These are phyloP conservation scores for Theocolax elegans DNA, from an alignment of 1,140 invertebrate genomes.

Conservation along the genomic window DNA sequence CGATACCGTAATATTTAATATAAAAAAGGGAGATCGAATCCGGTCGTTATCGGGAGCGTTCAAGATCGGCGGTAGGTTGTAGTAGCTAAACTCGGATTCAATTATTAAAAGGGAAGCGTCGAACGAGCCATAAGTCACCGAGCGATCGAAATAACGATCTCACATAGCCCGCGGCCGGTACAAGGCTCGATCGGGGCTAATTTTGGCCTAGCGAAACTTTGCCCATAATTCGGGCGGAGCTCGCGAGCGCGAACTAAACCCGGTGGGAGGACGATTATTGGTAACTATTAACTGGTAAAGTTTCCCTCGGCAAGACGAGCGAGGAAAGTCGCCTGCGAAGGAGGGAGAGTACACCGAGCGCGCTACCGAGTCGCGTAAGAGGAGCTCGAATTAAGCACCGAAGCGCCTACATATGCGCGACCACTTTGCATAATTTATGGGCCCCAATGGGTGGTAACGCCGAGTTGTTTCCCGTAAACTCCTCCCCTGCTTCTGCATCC, in stretches of 20 bases:
- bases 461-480: conserved; percentile 5
- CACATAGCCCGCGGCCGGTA: not conserved
- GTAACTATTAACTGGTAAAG: conserved; percentile 46
- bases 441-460: not conserved
- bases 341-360: too few species aligned
- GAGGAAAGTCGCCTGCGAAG: not conserved
- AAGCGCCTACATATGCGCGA: conserved; percentile 10
- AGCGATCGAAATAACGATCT: not conserved
- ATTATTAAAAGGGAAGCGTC: not conserved
- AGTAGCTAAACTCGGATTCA: not conserved
- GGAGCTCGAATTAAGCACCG: conserved; percentile 34
- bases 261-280: conserved; percentile 41
- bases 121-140: not conserved
- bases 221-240: conserved; percentile 34
- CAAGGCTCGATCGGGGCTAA: conserved; percentile 17
- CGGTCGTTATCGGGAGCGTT: too few species aligned
- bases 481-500: not conserved
- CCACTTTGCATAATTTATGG: conserved; percentile 38
- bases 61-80: too few species aligned
- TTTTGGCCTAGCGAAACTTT: conserved; percentile 30
- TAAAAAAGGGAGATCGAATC: not conserved
- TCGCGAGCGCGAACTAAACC: conserved; percentile 41
- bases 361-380: not conserved
- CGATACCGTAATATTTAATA: conserved; percentile 3
- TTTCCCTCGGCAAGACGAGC: conserved; percentile 16